Conservation (phyloP, 2,888 invertebrate species). For the Mesoligia furuncula region DNA sequence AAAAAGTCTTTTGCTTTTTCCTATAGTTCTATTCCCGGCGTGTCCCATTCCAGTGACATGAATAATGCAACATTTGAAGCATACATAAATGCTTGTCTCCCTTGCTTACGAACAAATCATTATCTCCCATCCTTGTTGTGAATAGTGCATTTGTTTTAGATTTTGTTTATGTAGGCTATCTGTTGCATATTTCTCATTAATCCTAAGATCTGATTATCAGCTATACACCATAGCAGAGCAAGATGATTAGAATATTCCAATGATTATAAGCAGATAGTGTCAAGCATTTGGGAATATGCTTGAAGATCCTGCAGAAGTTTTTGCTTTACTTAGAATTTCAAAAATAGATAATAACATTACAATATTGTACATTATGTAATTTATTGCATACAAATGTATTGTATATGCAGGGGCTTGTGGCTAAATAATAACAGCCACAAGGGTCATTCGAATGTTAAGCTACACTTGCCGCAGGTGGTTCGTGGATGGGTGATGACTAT, state of each 20-base stretch:
- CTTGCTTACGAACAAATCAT: not conserved
- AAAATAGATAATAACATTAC: not conserved
- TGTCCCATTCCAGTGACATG: not conserved
- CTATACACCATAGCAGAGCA: not conserved
- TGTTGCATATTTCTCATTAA: not conserved
- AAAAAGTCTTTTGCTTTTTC: not conserved
- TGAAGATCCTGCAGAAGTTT: not conserved
- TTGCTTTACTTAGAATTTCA: not conserved
- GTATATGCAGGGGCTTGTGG: not conserved
- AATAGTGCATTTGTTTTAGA: slow-evolving; percentile 12
- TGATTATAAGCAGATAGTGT: not conserved
- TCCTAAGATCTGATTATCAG: not conserved
- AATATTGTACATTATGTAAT: not conserved
- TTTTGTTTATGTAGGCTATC: not conserved
- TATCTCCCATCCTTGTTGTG: slow-evolving; percentile 33
- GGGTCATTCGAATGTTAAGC: not conserved
- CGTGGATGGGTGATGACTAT: not conserved
- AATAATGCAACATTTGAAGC: slow-evolving; percentile 19
- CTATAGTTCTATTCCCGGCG: not conserved
- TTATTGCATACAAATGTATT: not conserved
- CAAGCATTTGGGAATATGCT: not conserved
- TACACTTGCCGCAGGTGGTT: not conserved
- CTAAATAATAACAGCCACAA: not conserved
- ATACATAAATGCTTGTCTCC: slow-evolving; percentile 19
- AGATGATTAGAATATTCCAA: not conserved